These are phyloP conservation scores for Scomber japonicus DNA, from an alignment of 2,113 vertebrate species.

Conservation along the genomic window DNA sequence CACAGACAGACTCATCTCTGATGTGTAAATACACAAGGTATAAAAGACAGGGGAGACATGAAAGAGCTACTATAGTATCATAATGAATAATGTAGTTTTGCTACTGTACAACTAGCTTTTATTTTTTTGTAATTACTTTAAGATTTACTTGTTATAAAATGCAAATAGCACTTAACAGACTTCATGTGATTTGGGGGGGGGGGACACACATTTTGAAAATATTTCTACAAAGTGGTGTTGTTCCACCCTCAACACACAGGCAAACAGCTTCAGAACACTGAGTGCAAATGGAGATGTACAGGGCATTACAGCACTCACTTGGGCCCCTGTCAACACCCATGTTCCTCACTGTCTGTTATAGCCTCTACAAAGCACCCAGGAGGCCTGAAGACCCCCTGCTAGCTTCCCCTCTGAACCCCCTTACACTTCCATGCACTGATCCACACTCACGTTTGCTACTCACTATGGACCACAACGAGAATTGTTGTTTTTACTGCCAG, in stretches of 20 bases:
- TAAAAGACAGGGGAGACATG: conserved; percentile 27
- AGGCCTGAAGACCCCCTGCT: conserved; percentile 49
- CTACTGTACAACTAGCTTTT: neutral
- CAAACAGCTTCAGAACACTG: conserved; percentile 50
- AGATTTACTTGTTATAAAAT: conserved; percentile 1
- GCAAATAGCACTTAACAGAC: neutral
- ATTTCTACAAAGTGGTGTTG: neutral
- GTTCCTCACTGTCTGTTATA: conserved; percentile 79
- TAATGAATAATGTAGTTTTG: conserved; percentile 10
- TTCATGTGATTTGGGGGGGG: neutral
- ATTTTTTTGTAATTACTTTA: neutral
- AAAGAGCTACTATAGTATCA: conserved; percentile 23
- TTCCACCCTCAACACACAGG: conserved; percentile 32
- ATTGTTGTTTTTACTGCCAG: conserved; percentile 69
- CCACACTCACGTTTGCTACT: conserved; percentile 22
- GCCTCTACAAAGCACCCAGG: conserved; percentile 64
- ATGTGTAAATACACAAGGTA: conserved; percentile 46
- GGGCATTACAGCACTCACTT: conserved; percentile 77
- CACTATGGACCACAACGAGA: conserved; percentile 14
- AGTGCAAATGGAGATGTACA: conserved; percentile 81
- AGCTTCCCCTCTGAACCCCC: conserved; percentile 45
- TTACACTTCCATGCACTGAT: conserved; percentile 43
- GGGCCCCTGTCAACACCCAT: conserved; percentile 82
- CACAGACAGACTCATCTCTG: conserved; percentile 36
- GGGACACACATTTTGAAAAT: neutral